Conservation (phyloP, 2,797 vertebrate species). For the Emydoidea blandingii region DNA sequence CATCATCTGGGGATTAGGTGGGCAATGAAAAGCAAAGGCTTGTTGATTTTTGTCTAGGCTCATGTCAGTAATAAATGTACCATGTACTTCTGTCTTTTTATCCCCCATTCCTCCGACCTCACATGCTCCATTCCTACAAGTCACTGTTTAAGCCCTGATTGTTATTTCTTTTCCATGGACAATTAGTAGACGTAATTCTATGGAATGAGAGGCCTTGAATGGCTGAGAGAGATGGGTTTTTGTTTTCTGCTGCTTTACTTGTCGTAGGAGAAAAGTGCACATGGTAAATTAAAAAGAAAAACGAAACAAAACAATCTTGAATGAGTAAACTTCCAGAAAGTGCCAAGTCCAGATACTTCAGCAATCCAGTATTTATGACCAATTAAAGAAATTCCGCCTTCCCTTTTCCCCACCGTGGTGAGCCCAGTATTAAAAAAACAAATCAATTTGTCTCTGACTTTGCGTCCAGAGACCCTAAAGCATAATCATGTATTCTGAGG, state of each 20-base stretch:
- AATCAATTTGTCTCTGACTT: background rate
- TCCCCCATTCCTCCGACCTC: background rate
- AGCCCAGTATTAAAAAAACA: background rate
- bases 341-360: background rate
- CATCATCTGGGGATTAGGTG: background rate
- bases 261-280: background rate
- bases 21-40: background rate
- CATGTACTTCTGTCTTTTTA: background rate
- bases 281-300: background rate
- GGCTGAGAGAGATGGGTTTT: background rate
- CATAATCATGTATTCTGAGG: background rate
- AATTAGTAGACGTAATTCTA: background rate
- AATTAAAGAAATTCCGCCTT: background rate
- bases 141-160: background rate
- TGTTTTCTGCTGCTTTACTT: background rate
- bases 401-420: accelerated
- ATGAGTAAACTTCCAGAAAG: background rate
- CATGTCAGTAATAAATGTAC: background rate
- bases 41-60: background rate
- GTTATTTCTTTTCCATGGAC: background rate
- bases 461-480: background rate
- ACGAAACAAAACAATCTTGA: background rate
- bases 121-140: background rate
- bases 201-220: background rate
- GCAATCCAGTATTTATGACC: background rate